Evolutionary conservation across 64 coral and sea anemone species (phyloP).

Genomic region (Cladopsammia gracilis): DNA sequence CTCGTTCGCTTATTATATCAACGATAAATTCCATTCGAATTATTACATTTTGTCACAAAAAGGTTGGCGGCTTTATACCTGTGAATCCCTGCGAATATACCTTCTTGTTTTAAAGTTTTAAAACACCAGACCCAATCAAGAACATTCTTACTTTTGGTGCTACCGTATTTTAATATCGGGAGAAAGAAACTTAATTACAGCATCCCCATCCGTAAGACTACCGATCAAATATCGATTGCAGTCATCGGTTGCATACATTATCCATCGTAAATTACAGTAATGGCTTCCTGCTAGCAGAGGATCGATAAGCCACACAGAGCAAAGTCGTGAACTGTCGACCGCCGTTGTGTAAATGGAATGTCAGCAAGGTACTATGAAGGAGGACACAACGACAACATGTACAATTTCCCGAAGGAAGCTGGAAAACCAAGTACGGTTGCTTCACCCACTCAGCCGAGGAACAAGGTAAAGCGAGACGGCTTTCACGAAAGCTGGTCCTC

Average conservation of each 20-base stretch:
- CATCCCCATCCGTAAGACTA: background rate
- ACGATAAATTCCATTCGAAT: too few relatives aligned
- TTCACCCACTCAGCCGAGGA: conserved; percentile 13
- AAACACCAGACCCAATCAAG: too few relatives aligned
- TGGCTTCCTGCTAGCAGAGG: conserved; percentile 6
- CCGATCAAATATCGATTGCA: conserved; percentile 3
- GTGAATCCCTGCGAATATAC: too few relatives aligned
- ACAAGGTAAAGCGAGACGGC: conserved; percentile 1
- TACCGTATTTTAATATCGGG: too few relatives aligned
- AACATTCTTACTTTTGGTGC: too few relatives aligned
- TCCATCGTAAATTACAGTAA: conserved; percentile 1
- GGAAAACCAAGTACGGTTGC: background rate
- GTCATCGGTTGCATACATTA: background rate
- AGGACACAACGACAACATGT: conserved; percentile 26
- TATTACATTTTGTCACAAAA: too few relatives aligned
- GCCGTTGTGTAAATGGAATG: conserved; percentile 41
- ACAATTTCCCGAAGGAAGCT: conserved; percentile 14
- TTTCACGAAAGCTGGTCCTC: conserved; percentile 5
- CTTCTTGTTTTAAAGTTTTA: too few relatives aligned
- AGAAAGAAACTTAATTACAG: too few relatives aligned
- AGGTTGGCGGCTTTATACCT: too few relatives aligned
- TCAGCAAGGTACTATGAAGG: conserved; percentile 28
- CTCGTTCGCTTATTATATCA: too few relatives aligned
- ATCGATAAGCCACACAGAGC: background rate
- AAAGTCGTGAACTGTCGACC: background rate